Percentiles rank a stretch among this genome's conserved stretches.
Conservation (phyloP, 1,140 invertebrate species). For the Drosophila rufa region DNA sequence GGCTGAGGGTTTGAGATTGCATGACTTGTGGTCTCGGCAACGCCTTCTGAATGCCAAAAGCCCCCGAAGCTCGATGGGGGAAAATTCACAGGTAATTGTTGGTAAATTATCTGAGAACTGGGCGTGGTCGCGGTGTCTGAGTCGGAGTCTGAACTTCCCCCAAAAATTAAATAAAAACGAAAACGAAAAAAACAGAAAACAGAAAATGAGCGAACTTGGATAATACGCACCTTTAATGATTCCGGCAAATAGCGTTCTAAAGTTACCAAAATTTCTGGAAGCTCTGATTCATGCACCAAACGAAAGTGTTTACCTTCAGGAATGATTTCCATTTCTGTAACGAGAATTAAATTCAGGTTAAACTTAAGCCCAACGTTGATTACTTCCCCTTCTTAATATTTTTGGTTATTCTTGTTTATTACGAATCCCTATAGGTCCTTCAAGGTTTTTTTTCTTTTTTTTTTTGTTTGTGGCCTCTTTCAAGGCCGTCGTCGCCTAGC, state of each 20-base stretch:
- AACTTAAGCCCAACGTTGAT: conserved; percentile 4
- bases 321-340: conserved; percentile 92
- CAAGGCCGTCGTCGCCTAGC: conserved; percentile 55
- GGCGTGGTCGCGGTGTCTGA: conserved; percentile 45
- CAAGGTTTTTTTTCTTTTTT: conserved; percentile 51
- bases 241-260: conserved; percentile 91
- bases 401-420: conserved; percentile 24
- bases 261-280: conserved; percentile 91
- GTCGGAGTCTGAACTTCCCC: conserved; percentile 12
- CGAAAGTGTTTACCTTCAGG: conserved; percentile 93
- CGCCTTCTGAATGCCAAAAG: conserved; percentile 31
- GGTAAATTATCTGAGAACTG: conserved; percentile 61
- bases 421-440: conserved; percentile 11
- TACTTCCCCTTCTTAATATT: conserved; percentile 1
- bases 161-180: background rate
- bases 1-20: conserved; percentile 59
- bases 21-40: conserved; percentile 62
- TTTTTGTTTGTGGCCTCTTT: conserved; percentile 32
- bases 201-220: background rate
- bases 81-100: conserved; percentile 59
- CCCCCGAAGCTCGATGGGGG: background rate
- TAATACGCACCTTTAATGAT: conserved; percentile 89
- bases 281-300: conserved; percentile 92
- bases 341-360: conserved; percentile 36
- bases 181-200: conserved; percentile 6